Percentiles rank a stretch among this genome's conserved stretches.
These are phyloP conservation scores for Elysia chlorotica DNA, from an alignment of 1,140 invertebrate genomes.

Conservation along the genomic window DNA sequence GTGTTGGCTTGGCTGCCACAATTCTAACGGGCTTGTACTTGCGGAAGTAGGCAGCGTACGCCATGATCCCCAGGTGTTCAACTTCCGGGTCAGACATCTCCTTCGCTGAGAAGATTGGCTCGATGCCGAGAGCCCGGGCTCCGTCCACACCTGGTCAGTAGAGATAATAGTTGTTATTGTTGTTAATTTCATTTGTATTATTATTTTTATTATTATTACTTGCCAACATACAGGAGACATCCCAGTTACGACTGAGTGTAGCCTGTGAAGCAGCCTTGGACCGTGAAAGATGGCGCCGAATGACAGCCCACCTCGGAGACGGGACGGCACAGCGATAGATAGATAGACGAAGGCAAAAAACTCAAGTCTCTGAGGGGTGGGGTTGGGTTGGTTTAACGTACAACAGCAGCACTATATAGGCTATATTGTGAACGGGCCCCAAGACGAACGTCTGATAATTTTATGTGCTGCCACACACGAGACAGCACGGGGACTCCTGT, in stretches of 20 bases:
- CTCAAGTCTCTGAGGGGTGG: too few relatives aligned
- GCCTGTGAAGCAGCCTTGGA: background rate
- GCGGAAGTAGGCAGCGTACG: conserved; percentile 87
- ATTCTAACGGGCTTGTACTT: conserved; percentile 74
- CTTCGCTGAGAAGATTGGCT: conserved; percentile 86
- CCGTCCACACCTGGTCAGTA: conserved; percentile 54
- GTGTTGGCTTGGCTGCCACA: conserved; percentile 41
- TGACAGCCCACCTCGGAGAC: background rate
- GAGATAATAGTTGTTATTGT: background rate
- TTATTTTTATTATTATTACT: too few relatives aligned
- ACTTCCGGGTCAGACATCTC: conserved; percentile 93
- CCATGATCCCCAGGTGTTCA: conserved; percentile 95
- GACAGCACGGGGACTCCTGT: too few relatives aligned
- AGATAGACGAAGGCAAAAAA: too few relatives aligned
- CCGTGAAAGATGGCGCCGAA: background rate
- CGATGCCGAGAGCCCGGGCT: conserved; percentile 71
- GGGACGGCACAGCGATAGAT: background rate
- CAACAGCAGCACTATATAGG: too few relatives aligned
- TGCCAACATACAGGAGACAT: background rate
- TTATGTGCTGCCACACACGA: too few relatives aligned
- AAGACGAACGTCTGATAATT: too few relatives aligned
- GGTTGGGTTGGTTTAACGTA: too few relatives aligned
- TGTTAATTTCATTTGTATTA: background rate
- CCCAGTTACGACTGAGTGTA: background rate
- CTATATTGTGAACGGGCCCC: too few relatives aligned